Evolutionary conservation across 2,797 vertebrate genomes (phyloP), one percentile per base, ranked within the genome.

Genomic region (Lepidocolaptes lacrymiger): DNA sequence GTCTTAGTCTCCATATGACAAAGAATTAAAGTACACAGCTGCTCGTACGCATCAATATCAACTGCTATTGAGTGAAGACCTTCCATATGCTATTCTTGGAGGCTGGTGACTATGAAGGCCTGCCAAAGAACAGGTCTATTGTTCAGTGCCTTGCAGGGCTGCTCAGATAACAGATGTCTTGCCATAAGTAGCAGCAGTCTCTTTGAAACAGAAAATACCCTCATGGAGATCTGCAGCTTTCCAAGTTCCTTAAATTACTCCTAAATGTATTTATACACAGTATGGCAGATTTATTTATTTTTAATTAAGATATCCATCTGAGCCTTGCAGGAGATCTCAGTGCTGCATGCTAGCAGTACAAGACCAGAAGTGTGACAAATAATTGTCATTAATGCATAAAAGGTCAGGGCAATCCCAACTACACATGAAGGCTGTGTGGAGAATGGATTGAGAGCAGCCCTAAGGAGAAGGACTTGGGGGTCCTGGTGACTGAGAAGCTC

Each of bases 111-210:
- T 56, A 5, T 34, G 71, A 78, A 89, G 44, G 69, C 52, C 73
- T 94, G 89, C 83, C 93, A 95, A 92, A 90, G 77, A 92, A 49
- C 56, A 68, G n/a, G 12, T 48, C 81, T 93, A 92, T 88, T 96
- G 92, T 92, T 95, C 66, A 54, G 56, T 79, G 78, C 89, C 88
- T 94, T 91, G 63, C 73, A 93, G 94, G 91, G 76, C 66, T 91
- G 76, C 75, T 94, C 73, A 63, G 49, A 79, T 85, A 95, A 95
- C 93, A 97, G 89, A 95, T 94, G 94, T 92, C 93, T 92, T 91
- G 73, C 94, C 81, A 66, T 83, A 92, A 96, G 90, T 78, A 83
- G 63, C 78, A 81, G 87, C 0, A 0, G 91, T 82, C 77, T 89
- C 76, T 91, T 49, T 79, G 71, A 96, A 96, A 81, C 48, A 76